Evolutionary conservation across 2,888 invertebrate genomes (phyloP).

Genomic region (Cheilosia vernalis): DNA sequence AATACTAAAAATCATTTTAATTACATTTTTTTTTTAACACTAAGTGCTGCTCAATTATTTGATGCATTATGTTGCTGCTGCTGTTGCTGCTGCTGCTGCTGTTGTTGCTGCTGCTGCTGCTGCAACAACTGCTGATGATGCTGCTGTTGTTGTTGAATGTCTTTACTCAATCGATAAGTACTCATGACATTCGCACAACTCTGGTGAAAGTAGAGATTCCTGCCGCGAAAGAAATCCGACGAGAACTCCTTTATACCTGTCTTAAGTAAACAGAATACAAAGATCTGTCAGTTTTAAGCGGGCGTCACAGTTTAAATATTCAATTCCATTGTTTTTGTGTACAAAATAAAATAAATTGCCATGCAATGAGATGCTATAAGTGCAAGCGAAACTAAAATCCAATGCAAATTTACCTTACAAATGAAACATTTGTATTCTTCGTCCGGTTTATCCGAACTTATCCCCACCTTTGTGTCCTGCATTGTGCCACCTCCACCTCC

Average conservation of each 20-base stretch:
- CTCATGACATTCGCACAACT: conserved; percentile 83
- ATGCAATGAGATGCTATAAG: conserved; percentile 61
- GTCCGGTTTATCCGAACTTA: conserved; percentile 84
- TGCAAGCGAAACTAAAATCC: conserved; percentile 73
- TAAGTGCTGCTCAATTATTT: conserved; percentile 58
- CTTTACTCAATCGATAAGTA: conserved; percentile 81
- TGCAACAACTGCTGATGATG: conserved; percentile 77
- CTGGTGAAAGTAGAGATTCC: conserved; percentile 82
- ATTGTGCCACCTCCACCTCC: conserved; percentile 76
- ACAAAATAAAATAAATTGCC: conserved; percentile 39
- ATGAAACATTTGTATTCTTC: conserved; percentile 89
- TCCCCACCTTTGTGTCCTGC: conserved; percentile 83
- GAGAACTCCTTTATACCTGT: conserved; percentile 83
- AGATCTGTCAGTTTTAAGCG: conserved; percentile 42
- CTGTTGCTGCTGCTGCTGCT: conserved; percentile 79
- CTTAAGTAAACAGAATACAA: conserved; percentile 77
- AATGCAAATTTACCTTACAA: conserved; percentile 86
- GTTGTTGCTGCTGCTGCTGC: conserved; percentile 76
- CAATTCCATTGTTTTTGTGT: conserved; percentile 14
- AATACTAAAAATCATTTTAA: conserved; percentile 34
- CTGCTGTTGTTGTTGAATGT: conserved; percentile 80
- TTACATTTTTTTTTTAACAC: conserved; percentile 21
- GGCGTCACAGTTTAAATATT: conserved; percentile 14
- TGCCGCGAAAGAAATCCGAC: conserved; percentile 82
- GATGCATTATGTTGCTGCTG: conserved; percentile 73